A percentile compares a stretch with the other conserved stretches of the same genome.
Evolutionary conservation across 1,140 invertebrate genomes (phyloP).

Genomic region (Leucophenga varia): DNA sequence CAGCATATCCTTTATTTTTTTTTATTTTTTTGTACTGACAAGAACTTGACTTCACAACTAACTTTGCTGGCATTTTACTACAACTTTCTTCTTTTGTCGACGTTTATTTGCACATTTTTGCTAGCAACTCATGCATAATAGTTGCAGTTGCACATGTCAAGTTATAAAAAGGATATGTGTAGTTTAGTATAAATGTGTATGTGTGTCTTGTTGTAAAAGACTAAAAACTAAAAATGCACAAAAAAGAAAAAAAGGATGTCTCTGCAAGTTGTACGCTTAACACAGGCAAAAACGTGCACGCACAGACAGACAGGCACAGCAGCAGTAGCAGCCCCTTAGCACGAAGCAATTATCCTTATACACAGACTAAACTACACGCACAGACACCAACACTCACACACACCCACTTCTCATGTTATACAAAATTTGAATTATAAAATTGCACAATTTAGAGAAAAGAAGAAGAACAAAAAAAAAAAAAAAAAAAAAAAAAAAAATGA

Average conservation of each 20-base stretch:
- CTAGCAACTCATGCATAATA: slow-evolving; percentile 21
- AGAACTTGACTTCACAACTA: slow-evolving; percentile 21
- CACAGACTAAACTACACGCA: too few species aligned
- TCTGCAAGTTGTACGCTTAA: too few species aligned
- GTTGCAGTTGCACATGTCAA: slow-evolving; percentile 31
- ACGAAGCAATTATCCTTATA: slow-evolving; percentile 46
- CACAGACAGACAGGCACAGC: not conserved
- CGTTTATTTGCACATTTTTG: too few species aligned
- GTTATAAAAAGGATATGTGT: slow-evolving; percentile 3
- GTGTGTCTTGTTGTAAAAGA: slow-evolving; percentile 17
- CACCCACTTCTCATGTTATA: slow-evolving; percentile 11
- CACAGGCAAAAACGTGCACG: too few species aligned
- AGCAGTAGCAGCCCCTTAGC: slow-evolving; percentile 16
- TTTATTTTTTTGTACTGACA: too few species aligned
- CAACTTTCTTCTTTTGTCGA: too few species aligned
- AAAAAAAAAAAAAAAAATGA: not conserved
- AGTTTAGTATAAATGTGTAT: slow-evolving; percentile 7
- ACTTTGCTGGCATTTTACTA: too few species aligned
- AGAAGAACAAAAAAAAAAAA: not conserved
- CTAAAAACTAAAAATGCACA: slow-evolving; percentile 27
- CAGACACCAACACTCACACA: slow-evolving; percentile 19
- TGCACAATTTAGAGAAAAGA: slow-evolving; percentile 42
- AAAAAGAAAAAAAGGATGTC: not conserved
- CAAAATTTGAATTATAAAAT: slow-evolving; percentile 53
- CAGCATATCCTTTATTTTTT: slow-evolving; percentile 44